Evolutionary conservation across 2,113 vertebrate genomes (phyloP), one percentile per base, ranked within the genome.

Genomic region (Vanacampus margaritifer): DNA sequence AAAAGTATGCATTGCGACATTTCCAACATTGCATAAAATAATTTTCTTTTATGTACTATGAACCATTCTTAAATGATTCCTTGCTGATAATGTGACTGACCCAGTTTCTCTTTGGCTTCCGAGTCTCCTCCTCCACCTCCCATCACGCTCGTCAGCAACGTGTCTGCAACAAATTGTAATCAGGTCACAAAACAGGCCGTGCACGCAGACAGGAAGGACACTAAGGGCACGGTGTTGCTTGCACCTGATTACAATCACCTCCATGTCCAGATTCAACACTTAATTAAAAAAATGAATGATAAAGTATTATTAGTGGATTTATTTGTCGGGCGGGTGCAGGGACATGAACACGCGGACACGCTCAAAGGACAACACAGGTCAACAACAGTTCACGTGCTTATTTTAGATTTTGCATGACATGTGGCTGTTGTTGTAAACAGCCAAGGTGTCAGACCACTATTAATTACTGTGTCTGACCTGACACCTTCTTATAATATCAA

Each of bases 161-260:
- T 60, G 26, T 71, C 91, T 90, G 86, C 63, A 89, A 89, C 46
- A 89, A 48, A 83, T 61, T 19, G 24, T 32, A 53, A 59, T 41
- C 14, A 69, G 58, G 68, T 66, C 67, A 73, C n/a, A 54, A n/a
- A 68, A 2, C 50, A 37, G 3, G 21, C 7, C 5, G 1, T 6
- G 74, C 23, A 67, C 0, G 23, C 5, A 41, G 6, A 75, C 69
- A 84, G 79, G 77, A 82, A 82, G 67, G 0, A 36, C 5, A 0
- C 11, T 35, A 19, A 46, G 4, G 5, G 67, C 43, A 51, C 67
- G 59, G 1, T 0, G 58, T 3, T 8, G 16, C 50, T 61, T n/a
- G 0, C 2, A 76, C 73, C 71, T 74, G 82, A 85, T 81, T 67
- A 74, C 4, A 17, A 12, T 0, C 0, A 69, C 14, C 3, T 8